Evolutionary conservation across 2,888 invertebrate genomes (phyloP), one percentile per base, ranked within the genome.

Genomic region (Volucella zonaria): DNA sequence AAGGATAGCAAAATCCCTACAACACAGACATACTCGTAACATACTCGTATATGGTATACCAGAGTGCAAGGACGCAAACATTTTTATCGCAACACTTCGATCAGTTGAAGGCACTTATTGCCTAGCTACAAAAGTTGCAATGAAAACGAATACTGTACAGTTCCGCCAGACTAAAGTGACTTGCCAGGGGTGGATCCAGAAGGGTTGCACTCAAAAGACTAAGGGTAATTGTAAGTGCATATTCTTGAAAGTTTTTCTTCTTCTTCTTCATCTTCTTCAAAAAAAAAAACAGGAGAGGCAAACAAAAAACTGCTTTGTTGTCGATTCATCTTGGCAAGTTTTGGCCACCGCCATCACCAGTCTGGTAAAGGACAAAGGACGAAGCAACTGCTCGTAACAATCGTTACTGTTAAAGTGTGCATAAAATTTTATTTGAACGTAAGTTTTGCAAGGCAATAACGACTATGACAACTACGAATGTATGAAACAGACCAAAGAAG

Each of bases 351-450:
- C 51, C 54, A 43, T 40, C 10, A 0, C 58, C 8, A 42, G 62
- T 31, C 31, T n/a, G 14, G n/a, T n/a, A 15, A 59, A 11, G 14
- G 6, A 31, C 31, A 31, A 31, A 10, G 49, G n/a, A 31, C 51
- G 18, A 43, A 31, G 8, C 12, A 40, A 18, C 11, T 31, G 31
- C 6, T 31, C 6, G 42, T 23, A 70, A 54, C 77, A 77, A 61
- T 80, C 56, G 71, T 80, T 67, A 70, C 47, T 71, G 79, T 56
- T 58, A 54, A 71, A 80, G 62, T 67, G 52, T 64, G 71, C 76
- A 73, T 81, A 81, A 73, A 76, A 85, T 85, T 85, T 73, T 81
- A 81, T 81, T 85, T 62, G 70, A 85, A 71, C 56, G 67, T 62
- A 76, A 76, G 74, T 79, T 82, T 74, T 68, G 56, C 12, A 45